Base-by-base conservation (phyloP, 2,888 invertebrate genomes). In the Coronaproctus castanopsis region DNA sequence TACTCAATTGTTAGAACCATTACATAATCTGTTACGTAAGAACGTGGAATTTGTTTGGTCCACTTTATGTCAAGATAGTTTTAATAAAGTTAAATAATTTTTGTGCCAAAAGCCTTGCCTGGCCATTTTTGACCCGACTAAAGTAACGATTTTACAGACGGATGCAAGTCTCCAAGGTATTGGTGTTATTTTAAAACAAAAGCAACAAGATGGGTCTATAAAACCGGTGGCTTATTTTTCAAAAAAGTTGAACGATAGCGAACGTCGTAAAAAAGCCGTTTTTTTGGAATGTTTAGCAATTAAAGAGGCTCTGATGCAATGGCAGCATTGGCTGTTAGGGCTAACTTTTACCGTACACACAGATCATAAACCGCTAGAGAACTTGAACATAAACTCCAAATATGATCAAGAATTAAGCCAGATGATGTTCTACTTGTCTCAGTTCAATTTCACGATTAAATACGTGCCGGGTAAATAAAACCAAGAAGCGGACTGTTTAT, bases 81-180 rank as follows among this genome's bases (percentile, higher is more conserved):
- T 62, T 54, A 50, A 61, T 21, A 3, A 52, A 55, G 55, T 61
- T 49, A 67, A 66, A 63, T 52, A 55, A 23, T 59, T 63, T 51
- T 56, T 67, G 52, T 67, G 68, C 49, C 62, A 65, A 8, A 21
- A 65, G 64, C 67, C 67, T 20, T 58, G 66, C 21, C 57, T 69
- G 58, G 61, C 59, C 36, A 67, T 68, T 51, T 69, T 64, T 58
- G 67, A 67, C 52, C 63, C 61, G 58, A 59, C 66, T 18, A 20
- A 62, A 24, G 64, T 65, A 53, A 67, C 66, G 20, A 51, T 64
- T 8, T 66, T 69, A 18, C 65, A 64, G 48, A 67, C 67, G 19
- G 68, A 69, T 58, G 68, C 65, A n/a, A 64, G 64, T 49, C 52
- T 65, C 22, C 57, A 54, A 65, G 66, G 66, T 48, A 22, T 66